These are phyloP conservation scores for Coleophora flavipennella DNA, from an alignment of 2,888 invertebrate genomes.

Conservation along the genomic window DNA sequence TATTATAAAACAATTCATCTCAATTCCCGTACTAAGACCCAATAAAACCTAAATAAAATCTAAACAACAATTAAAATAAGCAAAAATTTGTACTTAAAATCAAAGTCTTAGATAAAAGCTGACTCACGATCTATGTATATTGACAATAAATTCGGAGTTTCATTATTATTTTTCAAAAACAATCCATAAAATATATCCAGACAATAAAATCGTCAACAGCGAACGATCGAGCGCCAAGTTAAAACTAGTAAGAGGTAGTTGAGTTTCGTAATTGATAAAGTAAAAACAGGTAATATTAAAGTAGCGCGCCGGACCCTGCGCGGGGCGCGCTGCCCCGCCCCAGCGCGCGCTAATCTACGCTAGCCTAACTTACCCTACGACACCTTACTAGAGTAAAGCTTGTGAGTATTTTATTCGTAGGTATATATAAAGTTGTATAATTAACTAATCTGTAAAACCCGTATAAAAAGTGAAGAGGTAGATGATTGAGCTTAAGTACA, in stretches of 20 bases:
- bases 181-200: conserved; percentile 67
- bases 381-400: conserved; percentile 72
- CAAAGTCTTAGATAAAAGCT: conserved; percentile 58
- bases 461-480: conserved; percentile 73
- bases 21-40: conserved; percentile 40
- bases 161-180: conserved; percentile 54
- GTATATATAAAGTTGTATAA: conserved; percentile 71
- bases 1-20: conserved; percentile 22
- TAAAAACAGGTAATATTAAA: conserved; percentile 49
- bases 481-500: conserved; percentile 71
- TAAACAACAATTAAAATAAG: conserved; percentile 69
- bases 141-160: conserved; percentile 40
- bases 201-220: conserved; percentile 56
- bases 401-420: conserved; percentile 69
- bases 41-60: conserved; percentile 51
- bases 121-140: conserved; percentile 29
- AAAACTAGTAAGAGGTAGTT: conserved; percentile 68
- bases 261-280: conserved; percentile 41
- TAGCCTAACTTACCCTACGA: conserved; percentile 42
- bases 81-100: conserved; percentile 70
- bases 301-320: conserved; percentile 60
- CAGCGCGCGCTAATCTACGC: conserved; percentile 41
- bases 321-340: conserved; percentile 57
- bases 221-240: conserved; percentile 52
- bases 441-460: conserved; percentile 73